Evolutionary conservation across 2,888 invertebrate species (phyloP).

Genomic region (Caprella mutica): DNA sequence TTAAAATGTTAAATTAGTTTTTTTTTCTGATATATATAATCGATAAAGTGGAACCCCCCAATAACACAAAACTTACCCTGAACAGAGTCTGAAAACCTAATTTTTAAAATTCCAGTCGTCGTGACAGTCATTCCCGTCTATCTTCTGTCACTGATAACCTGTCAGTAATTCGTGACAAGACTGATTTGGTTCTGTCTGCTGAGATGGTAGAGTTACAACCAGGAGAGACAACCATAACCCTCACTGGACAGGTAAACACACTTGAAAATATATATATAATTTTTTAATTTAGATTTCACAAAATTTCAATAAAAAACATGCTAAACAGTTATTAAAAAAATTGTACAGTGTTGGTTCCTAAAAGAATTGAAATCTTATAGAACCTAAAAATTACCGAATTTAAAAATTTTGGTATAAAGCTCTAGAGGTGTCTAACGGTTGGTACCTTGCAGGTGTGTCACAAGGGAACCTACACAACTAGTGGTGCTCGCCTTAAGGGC

Average conservation of each 20-base stretch:
- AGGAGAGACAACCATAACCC: not conserved
- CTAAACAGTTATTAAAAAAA: too few relatives aligned
- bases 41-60: too few relatives aligned
- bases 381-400: too few relatives aligned
- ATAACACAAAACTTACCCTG: too few relatives aligned
- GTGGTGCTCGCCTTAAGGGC: too few relatives aligned
- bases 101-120: not conserved
- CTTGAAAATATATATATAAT: not conserved
- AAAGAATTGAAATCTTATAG: too few relatives aligned
- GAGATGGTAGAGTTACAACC: not conserved
- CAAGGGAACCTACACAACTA: too few relatives aligned
- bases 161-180: not conserved
- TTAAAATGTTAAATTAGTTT: too few relatives aligned
- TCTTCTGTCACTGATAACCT: not conserved
- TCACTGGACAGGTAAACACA: slow-evolving; percentile 1
- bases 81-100: too few relatives aligned
- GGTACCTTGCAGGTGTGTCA: slow-evolving; percentile 58
- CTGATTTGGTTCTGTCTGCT: not conserved
- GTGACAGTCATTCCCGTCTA: slow-evolving; percentile 6
- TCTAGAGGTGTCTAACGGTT: slow-evolving; percentile 51
- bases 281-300: not conserved
- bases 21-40: too few relatives aligned
- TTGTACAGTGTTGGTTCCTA: too few relatives aligned
- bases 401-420: slow-evolving; percentile 39
- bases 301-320: too few relatives aligned